Base-by-base conservation (phyloP, 2,888 invertebrate species). In the Venustoraphidia nigricollis region DNA sequence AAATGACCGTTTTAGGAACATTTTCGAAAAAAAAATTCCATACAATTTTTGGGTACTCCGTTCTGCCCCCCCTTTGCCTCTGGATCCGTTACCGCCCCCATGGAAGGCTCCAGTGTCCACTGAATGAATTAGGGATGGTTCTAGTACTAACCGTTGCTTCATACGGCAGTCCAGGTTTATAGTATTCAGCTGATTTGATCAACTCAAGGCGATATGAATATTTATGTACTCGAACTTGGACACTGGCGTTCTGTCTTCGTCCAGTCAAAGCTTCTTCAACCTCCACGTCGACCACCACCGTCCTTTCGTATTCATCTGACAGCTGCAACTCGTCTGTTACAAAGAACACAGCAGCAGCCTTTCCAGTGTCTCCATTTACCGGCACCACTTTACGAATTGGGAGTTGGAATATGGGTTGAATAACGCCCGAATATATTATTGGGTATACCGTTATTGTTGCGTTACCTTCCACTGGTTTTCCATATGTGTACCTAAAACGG, bases 251-350 rank as follows among this genome's bases (percentile, higher is more conserved):
- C 61, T 93, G 87, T 56, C 83, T 78, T 45, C 91, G 77, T 11
- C 85, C 77, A 2, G 95, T 95, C 54, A 91, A 73, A 48, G 81
- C 81, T 70, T 97, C 96, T 64, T 93, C 92, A 3, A 96, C 81
- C 8, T 86, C 82, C 1, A 91, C 94, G 61, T 91, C 84, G 44
- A 95, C 76, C 36, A 88, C 78, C 42, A 95, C 79, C 27, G 83
- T 82, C 55, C 91, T 75, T 57, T 84, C 81, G 56, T 81, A 87
- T 58, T 85, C 85, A 47, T 91, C 89, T 36, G 76, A 79, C 48
- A 94, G 68, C 59, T 83, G 83, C 50, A 83, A 68, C 61, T 88
- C 81, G 53, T 77, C 77, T 53, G 75, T 75, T 50, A 93, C 76
- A 60, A 87, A 82, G 56, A 91, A 86, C 46, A 83, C 81, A 2